These are phyloP conservation scores for Enteromius fasciolatus DNA, from an alignment of 2,797 vertebrate genomes.

Conservation along the genomic window DNA sequence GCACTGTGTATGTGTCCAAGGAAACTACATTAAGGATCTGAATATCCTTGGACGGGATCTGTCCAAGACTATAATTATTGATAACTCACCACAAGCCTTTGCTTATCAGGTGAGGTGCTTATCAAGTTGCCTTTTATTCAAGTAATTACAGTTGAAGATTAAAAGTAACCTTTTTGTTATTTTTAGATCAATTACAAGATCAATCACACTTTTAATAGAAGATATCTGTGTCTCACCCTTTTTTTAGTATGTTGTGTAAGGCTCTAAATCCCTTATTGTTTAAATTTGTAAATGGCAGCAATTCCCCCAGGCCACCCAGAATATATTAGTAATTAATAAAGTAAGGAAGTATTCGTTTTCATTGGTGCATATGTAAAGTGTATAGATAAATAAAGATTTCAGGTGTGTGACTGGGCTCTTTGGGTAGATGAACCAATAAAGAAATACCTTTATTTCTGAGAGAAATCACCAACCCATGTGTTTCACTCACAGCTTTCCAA, in stretches of 20 bases:
- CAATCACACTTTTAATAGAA: not conserved
- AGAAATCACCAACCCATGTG: not conserved
- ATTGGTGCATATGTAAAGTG: not conserved
- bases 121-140: not conserved
- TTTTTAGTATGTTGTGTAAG: not conserved
- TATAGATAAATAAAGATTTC: not conserved
- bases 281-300: not conserved
- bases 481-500: constrained; percentile 86
- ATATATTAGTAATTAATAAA: not conserved
- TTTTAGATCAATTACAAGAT: not conserved
- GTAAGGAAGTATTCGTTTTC: not conserved
- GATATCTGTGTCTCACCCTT: not conserved
- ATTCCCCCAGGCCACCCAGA: not conserved
- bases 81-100: constrained; percentile 99
- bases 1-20: constrained; percentile 98
- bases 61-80: constrained; percentile 98
- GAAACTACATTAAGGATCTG: constrained; percentile 98
- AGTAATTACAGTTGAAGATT: not conserved
- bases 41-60: constrained; percentile 97
- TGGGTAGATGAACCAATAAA: not conserved
- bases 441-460: not conserved
- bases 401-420: not conserved
- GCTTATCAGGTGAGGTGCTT: constrained; percentile 89
- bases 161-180: not conserved
- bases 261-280: not conserved